phyloP scores from a whole-genome alignment of 2,113 vertebrate species.

The Sapayoa aenigma region DNA sequence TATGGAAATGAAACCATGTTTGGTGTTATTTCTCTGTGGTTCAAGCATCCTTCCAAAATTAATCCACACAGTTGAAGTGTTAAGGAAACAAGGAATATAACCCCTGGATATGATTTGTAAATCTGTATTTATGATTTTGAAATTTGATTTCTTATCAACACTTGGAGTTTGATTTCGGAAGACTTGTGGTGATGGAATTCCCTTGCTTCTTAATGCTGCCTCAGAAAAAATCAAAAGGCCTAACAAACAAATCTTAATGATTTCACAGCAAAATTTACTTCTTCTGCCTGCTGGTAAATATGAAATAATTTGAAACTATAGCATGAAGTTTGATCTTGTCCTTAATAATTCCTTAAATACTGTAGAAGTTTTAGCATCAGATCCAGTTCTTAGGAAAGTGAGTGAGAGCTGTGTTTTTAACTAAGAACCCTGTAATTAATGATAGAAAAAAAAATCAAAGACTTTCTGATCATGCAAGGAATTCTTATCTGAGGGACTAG shows the following conservation, averaged over 20 bases:
- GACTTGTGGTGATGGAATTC: conserved; percentile 67
- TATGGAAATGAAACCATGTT: conserved; percentile 17
- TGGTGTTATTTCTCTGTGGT: conserved; percentile 45
- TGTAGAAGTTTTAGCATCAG: background rate
- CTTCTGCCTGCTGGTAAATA: conserved; percentile 16
- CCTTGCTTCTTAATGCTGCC: conserved; percentile 66
- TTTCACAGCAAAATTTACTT: conserved; percentile 38
- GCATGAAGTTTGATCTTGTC: conserved; percentile 25
- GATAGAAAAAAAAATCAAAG: background rate
- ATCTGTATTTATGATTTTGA: conserved; percentile 28
- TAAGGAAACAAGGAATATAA: background rate
- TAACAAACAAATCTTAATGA: conserved; percentile 24
- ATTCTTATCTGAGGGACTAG: background rate
- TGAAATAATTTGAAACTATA: conserved; percentile 25
- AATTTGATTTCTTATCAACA: conserved; percentile 40
- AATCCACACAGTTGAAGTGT: background rate
- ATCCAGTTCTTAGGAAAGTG: background rate
- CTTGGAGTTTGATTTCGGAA: conserved; percentile 64
- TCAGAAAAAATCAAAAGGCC: background rate
- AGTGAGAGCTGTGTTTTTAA: background rate
- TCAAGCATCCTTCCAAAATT: background rate
- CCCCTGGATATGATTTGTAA: background rate
- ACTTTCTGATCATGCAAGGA: background rate
- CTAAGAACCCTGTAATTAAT: background rate
- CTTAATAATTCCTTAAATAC: conserved; percentile 9